phyloP scores from a whole-genome alignment of 1,140 invertebrate species.

The Drosophila sulfurigaster region DNA sequence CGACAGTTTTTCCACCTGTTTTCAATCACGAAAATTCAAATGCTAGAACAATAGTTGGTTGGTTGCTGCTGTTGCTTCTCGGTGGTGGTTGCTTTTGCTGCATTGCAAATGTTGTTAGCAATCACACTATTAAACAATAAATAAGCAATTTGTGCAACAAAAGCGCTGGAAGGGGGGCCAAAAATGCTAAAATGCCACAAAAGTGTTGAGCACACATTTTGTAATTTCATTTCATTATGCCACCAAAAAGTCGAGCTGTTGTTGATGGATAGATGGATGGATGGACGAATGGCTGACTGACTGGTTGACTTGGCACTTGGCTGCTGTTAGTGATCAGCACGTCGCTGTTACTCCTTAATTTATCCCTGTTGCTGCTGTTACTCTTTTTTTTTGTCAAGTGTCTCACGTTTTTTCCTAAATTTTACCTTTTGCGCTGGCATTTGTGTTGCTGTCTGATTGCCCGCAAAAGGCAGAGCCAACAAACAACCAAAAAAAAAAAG shows the following conservation, averaged over 20 bases:
- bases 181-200: constrained; percentile 58
- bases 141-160: constrained; percentile 73
- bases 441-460: constrained; percentile 81
- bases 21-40: constrained; percentile 37
- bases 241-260: constrained; percentile 38
- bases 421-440: constrained; percentile 38
- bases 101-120: constrained; percentile 67
- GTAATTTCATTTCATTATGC: constrained; percentile 77
- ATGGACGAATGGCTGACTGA: constrained; percentile 22
- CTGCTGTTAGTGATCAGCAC: constrained; percentile 28
- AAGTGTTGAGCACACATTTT: constrained; percentile 63
- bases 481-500: constrained; percentile 22
- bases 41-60: constrained; percentile 21
- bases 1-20: constrained; percentile 25
- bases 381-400: neutral
- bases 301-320: constrained; percentile 36
- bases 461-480: constrained; percentile 62
- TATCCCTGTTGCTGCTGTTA: constrained; percentile 12
- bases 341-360: constrained; percentile 28
- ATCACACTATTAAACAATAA: constrained; percentile 80
- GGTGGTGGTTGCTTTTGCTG: constrained; percentile 23
- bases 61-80: constrained; percentile 9
- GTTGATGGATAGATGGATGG: constrained; percentile 48
- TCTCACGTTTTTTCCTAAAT: neutral
- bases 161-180: constrained; percentile 6